Conservation (phyloP, 1,140 invertebrate species). For the Dendrolimus punctatus region DNA sequence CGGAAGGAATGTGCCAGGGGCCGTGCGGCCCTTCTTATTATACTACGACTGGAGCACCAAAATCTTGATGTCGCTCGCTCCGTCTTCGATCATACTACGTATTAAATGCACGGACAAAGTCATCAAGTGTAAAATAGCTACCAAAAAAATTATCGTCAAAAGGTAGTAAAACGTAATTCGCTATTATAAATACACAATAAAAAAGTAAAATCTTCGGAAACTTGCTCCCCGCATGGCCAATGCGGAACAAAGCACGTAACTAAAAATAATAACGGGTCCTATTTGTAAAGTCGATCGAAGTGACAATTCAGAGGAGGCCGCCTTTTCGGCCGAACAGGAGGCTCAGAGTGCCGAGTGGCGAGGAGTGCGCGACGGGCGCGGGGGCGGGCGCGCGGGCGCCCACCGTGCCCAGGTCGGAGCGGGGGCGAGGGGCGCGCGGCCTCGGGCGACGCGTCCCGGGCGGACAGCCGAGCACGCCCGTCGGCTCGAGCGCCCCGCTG, state of each 20-base stretch:
- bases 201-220: slow-evolving; percentile 6
- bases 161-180: slow-evolving; percentile 41
- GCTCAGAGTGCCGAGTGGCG: slow-evolving; percentile 84
- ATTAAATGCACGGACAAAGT: slow-evolving; percentile 55
- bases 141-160: slow-evolving; percentile 50
- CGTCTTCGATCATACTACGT: slow-evolving; percentile 13
- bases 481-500: slow-evolving; percentile 59
- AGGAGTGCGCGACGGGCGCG: slow-evolving; percentile 53
- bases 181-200: slow-evolving; percentile 40
- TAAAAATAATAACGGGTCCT: neutral
- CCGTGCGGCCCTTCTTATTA: neutral
- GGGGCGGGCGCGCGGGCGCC: slow-evolving; percentile 50
- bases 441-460: slow-evolving; percentile 47
- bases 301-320: slow-evolving; percentile 76
- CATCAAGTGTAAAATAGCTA: slow-evolving; percentile 33
- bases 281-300: neutral
- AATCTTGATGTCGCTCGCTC: slow-evolving; percentile 3
- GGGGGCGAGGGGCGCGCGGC: slow-evolving; percentile 55
- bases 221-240: neutral
- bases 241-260: neutral
- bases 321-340: slow-evolving; percentile 88
- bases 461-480: slow-evolving; percentile 62
- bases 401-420: slow-evolving; percentile 67
- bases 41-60: slow-evolving; percentile 2
- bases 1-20: slow-evolving; percentile 34